These are phyloP conservation scores for Cliona cf. orientalis DNA, from an alignment of 37 sponge, comb jelly and placozoan genomes.

Conservation along the genomic window DNA sequence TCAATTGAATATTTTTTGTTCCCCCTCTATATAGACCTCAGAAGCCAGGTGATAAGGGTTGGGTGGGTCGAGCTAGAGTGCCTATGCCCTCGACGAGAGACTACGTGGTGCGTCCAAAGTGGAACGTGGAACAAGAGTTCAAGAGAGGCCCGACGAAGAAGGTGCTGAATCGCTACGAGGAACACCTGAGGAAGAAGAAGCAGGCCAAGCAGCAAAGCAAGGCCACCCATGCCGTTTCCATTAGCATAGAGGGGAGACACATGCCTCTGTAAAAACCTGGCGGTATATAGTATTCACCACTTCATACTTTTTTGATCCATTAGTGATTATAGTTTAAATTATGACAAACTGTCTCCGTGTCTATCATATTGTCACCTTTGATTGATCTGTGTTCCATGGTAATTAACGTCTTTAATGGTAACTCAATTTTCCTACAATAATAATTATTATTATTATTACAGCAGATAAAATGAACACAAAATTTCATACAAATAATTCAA, in stretches of 20 bases:
- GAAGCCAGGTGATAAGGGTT: slow-evolving; percentile 98
- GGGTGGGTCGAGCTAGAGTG: slow-evolving; percentile 90
- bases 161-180: slow-evolving; percentile 69
- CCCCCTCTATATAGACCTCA: too few relatives aligned
- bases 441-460: too few relatives aligned
- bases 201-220: slow-evolving; percentile 23
- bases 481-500: too few relatives aligned
- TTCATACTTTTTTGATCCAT: too few relatives aligned
- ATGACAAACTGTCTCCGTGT: too few relatives aligned
- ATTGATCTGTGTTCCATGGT: too few relatives aligned
- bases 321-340: too few relatives aligned
- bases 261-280: slow-evolving; percentile 67
- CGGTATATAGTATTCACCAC: background rate
- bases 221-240: slow-evolving; percentile 64
- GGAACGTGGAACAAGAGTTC: slow-evolving; percentile 79
- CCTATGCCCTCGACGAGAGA: slow-evolving; percentile 95
- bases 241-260: slow-evolving; percentile 83
- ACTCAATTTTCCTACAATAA: too few relatives aligned
- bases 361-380: too few relatives aligned
- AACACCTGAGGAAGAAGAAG: slow-evolving; percentile 75
- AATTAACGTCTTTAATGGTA: too few relatives aligned
- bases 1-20: too few relatives aligned
- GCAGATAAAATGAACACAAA: too few relatives aligned
- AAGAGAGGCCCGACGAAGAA: slow-evolving; percentile 66
- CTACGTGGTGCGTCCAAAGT: slow-evolving; percentile 94